A percentile compares a stretch with the other conserved stretches of the same genome.
phyloP scores from a whole-genome alignment of 2,113 vertebrate species.

The Notarius lentiginosus region DNA sequence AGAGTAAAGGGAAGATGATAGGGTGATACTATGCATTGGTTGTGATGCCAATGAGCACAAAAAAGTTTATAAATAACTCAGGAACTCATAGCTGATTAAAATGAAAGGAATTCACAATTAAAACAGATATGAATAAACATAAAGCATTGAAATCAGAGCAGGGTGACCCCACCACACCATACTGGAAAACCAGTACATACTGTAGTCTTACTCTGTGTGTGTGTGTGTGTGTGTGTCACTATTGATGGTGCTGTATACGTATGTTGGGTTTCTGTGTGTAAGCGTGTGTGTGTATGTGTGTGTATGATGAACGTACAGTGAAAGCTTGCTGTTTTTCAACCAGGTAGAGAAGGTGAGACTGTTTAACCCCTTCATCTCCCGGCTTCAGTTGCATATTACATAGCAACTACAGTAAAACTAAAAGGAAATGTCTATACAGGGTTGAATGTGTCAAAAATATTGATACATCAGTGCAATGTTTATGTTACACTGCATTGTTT shows the following conservation, averaged over 20 bases:
- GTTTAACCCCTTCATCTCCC: constrained; percentile 9
- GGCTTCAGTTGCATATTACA: neutral
- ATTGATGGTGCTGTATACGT: neutral
- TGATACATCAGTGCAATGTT: too few relatives aligned
- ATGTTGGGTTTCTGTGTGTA: constrained; percentile 2
- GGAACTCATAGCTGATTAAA: constrained; percentile 70
- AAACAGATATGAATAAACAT: constrained; percentile 58
- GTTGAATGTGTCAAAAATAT: too few relatives aligned
- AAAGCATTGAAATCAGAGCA: constrained; percentile 38
- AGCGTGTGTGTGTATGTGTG: neutral
- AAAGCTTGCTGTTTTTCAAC: constrained; percentile 15
- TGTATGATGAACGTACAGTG: constrained; percentile 2
- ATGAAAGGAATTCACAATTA: constrained; percentile 52
- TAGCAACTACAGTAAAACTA: neutral
- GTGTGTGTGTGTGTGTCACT: neutral
- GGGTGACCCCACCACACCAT: constrained; percentile 24
- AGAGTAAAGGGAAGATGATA: constrained; percentile 60
- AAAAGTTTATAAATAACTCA: constrained; percentile 74
- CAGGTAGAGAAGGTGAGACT: constrained; percentile 19
- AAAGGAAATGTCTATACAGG: too few relatives aligned
- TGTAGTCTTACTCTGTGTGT: constrained; percentile 15
- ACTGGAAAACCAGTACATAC: constrained; percentile 13
- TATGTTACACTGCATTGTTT: neutral
- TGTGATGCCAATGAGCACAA: constrained; percentile 68
- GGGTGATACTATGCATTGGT: constrained; percentile 43